Conservation (phyloP, 1,140 invertebrate genomes). For the Cataglyphis hispanica region DNA sequence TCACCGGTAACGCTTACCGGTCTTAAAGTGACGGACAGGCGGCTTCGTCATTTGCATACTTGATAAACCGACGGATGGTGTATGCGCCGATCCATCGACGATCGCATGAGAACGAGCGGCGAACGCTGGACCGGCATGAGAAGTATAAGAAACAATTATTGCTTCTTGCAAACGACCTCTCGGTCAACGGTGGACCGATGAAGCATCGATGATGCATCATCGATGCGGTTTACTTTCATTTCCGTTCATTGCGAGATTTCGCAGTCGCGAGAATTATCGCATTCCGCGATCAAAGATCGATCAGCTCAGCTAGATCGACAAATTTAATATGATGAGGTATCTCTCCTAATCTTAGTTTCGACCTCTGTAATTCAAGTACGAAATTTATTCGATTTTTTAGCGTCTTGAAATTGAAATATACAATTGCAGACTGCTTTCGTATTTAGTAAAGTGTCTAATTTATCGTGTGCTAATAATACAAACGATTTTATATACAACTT, state of each 20-base stretch:
- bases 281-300: not conserved
- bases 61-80: slow-evolving; percentile 65
- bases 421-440: too few species aligned
- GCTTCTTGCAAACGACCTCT: not conserved
- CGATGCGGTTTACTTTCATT: slow-evolving; percentile 17
- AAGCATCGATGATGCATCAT: slow-evolving; percentile 31
- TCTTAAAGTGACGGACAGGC: slow-evolving; percentile 71
- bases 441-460: not conserved
- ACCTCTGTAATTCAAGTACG: not conserved
- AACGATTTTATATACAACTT: not conserved
- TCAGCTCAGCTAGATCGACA: not conserved
- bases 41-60: slow-evolving; percentile 77
- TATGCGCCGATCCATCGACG: slow-evolving; percentile 68
- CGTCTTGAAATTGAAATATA: not conserved
- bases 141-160: slow-evolving; percentile 57
- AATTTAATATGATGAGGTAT: not conserved
- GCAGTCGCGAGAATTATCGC: not conserved
- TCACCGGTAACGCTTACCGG: slow-evolving; percentile 25
- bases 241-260: not conserved
- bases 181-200: not conserved
- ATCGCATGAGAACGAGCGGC: slow-evolving; percentile 11
- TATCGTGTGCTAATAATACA: not conserved
- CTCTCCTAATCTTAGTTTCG: too few species aligned
- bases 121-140: not conserved
- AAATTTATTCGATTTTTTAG: not conserved